phyloP scores from a whole-genome alignment of 2,113 vertebrate genomes.

The Calypte anna region DNA sequence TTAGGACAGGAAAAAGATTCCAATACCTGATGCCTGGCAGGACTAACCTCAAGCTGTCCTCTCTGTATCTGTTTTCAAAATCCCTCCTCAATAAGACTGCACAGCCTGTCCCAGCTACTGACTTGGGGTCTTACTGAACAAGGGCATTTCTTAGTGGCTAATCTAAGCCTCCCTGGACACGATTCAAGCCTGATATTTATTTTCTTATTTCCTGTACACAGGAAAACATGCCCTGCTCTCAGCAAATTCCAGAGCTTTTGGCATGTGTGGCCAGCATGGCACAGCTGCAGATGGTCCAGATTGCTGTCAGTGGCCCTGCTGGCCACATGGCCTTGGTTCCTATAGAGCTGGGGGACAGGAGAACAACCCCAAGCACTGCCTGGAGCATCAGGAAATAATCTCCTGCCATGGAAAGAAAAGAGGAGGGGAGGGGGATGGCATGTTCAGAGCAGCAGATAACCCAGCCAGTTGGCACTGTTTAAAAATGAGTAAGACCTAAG shows the following conservation, averaged over 20 bases:
- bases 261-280: neutral
- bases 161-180: neutral
- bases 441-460: neutral
- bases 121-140: neutral
- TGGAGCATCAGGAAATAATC: neutral
- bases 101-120: neutral
- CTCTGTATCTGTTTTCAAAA: neutral
- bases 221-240: neutral
- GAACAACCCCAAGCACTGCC: neutral
- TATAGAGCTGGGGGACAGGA: neutral
- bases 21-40: neutral
- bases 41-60: neutral
- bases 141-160: neutral
- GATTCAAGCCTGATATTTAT: neutral
- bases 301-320: neutral
- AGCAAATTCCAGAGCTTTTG: neutral
- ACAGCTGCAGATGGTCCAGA: neutral
- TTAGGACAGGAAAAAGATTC: neutral
- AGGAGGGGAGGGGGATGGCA: neutral
- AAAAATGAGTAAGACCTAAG: neutral
- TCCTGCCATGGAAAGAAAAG: neutral
- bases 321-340: fast-evolving
- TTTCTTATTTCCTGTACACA: neutral
- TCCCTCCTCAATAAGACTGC: neutral
- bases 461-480: neutral